A percentile compares a stretch with the other conserved stretches of the same genome.
These are phyloP conservation scores for Drosophila parthenogenetica DNA, from an alignment of 2,888 invertebrate genomes.

Conservation along the genomic window DNA sequence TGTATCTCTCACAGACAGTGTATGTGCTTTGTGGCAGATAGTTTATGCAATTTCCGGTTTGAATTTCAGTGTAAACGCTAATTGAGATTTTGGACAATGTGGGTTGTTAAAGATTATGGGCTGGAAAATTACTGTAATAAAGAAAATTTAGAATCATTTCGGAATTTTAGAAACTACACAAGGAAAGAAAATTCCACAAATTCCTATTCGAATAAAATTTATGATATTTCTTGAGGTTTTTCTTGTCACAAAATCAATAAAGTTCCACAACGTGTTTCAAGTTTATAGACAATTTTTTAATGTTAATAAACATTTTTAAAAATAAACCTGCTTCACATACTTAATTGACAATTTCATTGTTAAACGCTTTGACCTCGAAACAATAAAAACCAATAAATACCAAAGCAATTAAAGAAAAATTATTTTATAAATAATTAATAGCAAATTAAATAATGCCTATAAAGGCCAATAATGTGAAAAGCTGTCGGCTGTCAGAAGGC, in stretches of 20 bases:
- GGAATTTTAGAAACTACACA: background rate
- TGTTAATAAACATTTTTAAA: conserved; percentile 53
- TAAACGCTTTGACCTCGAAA: conserved; percentile 19
- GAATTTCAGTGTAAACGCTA: conserved; percentile 40
- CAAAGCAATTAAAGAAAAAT: conserved; percentile 28
- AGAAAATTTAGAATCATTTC: background rate
- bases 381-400: conserved; percentile 26
- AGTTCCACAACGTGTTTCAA: conserved; percentile 14
- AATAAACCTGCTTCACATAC: conserved; percentile 42
- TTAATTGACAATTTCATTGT: conserved; percentile 37
- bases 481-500: conserved; percentile 28
- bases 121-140: conserved; percentile 26
- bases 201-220: no score
- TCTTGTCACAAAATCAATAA: background rate
- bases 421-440: conserved; percentile 59
- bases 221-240: no score
- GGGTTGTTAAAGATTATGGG: conserved; percentile 31
- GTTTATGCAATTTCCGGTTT: conserved; percentile 69
- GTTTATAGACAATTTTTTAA: conserved; percentile 28
- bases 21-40: conserved; percentile 42
- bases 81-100: conserved; percentile 51
- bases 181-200: no score
- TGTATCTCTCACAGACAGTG: conserved; percentile 26
- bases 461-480: conserved; percentile 30
- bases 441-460: conserved; percentile 58